phyloP scores from a whole-genome alignment of 2,888 invertebrate genomes.

The Ichneumoninae sp. region DNA sequence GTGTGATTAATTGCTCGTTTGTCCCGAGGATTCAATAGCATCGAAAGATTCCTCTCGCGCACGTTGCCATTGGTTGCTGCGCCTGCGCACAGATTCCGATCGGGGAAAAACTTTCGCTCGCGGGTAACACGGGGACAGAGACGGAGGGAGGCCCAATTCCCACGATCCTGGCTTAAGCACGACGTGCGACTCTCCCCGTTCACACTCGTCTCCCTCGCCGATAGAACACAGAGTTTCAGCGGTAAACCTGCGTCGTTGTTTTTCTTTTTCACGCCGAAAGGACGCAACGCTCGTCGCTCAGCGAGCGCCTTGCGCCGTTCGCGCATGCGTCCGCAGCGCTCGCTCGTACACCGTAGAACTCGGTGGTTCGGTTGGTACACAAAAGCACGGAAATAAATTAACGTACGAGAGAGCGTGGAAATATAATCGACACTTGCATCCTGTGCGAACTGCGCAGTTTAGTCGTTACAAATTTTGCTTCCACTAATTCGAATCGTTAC shows the following conservation, averaged over 20 bases:
- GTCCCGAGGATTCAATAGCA: not conserved
- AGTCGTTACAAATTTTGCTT: too few relatives aligned
- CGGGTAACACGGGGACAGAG: slow-evolving; percentile 18
- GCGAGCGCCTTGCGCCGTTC: not conserved
- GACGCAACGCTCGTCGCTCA: slow-evolving; percentile 19
- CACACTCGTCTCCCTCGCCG: not conserved
- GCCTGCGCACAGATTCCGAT: slow-evolving; percentile 42
- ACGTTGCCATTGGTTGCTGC: not conserved
- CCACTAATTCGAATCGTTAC: too few relatives aligned
- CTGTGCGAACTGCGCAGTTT: too few relatives aligned
- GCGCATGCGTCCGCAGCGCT: not conserved
- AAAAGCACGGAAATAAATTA: too few relatives aligned
- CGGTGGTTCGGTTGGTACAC: not conserved
- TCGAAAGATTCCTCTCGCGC: slow-evolving; percentile 12
- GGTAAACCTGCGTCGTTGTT: not conserved
- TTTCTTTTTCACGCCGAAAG: not conserved
- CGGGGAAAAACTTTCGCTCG: slow-evolving; percentile 73
- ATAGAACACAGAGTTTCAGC: not conserved
- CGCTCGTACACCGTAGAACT: too few relatives aligned
- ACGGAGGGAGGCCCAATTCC: slow-evolving; percentile 71
- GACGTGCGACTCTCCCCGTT: slow-evolving; percentile 9
- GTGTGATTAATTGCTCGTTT: not conserved
- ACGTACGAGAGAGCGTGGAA: too few relatives aligned
- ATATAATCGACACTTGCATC: too few relatives aligned
- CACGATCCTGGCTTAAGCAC: slow-evolving; percentile 67